A percentile compares a stretch with the other conserved stretches of the same genome.
Conservation (phyloP, 2,113 vertebrate genomes). For the Pollachius pollachius region DNA sequence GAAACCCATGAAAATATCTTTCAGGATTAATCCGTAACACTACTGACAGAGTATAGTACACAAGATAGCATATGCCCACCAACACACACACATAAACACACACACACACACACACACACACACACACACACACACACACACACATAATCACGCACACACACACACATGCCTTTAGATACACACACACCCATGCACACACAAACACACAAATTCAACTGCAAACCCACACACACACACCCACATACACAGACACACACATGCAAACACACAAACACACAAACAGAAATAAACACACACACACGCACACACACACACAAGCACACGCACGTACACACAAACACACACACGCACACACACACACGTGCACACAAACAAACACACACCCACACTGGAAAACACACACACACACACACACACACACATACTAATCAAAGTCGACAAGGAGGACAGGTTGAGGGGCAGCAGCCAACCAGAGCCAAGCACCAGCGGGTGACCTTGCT, state of each 20-base stretch:
- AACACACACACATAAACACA: neutral
- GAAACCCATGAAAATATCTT: too few relatives aligned
- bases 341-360: too few relatives aligned
- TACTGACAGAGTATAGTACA: too few relatives aligned
- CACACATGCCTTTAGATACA: neutral
- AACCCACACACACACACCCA: neutral
- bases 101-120: neutral
- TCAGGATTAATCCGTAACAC: too few relatives aligned
- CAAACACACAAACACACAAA: slow-evolving; percentile 49
- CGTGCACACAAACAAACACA: neutral
- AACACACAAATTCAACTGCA: slow-evolving; percentile 57
- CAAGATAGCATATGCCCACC: too few relatives aligned
- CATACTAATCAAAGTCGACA: slow-evolving; percentile 83
- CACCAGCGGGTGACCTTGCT: slow-evolving; percentile 83
- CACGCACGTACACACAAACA: neutral
- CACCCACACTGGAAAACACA: neutral
- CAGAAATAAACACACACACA: neutral
- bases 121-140: slow-evolving; percentile 7
- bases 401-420: slow-evolving; percentile 7
- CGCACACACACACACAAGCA: slow-evolving; percentile 6
- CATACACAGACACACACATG: slow-evolving; percentile 4
- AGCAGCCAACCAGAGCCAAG: slow-evolving; percentile 80
- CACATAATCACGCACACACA: slow-evolving; percentile 9
- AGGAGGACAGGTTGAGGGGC: slow-evolving; percentile 79
- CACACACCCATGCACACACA: slow-evolving; percentile 5